These are phyloP conservation scores for Nothocercus nigrocapillus DNA, from an alignment of 2,113 vertebrate genomes.

Conservation along the genomic window DNA sequence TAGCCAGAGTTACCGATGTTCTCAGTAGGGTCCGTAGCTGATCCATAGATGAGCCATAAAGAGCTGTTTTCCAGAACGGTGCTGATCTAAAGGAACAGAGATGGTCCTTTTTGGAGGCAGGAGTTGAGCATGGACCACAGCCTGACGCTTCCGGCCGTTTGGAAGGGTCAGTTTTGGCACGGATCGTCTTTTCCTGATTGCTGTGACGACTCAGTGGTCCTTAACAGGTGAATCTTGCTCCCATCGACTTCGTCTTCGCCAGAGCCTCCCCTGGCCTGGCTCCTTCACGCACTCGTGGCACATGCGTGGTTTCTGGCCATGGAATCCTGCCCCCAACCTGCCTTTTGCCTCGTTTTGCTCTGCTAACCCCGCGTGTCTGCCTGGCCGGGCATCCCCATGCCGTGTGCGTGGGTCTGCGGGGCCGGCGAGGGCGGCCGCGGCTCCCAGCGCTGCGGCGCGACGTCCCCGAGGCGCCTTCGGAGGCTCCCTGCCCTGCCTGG, in stretches of 20 bases:
- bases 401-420: no score
- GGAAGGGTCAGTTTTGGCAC: neutral
- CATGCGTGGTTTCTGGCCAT: accelerated
- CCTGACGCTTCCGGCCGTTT: no score
- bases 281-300: neutral
- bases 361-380: accelerated
- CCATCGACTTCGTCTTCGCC: accelerated
- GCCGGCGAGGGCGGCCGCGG: no score
- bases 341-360: neutral
- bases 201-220: neutral
- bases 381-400: accelerated
- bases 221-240: neutral
- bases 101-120: neutral
- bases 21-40: neutral
- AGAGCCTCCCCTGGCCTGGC: accelerated
- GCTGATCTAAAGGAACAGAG: accelerated
- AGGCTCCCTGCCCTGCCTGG: neutral
- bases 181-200: neutral
- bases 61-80: accelerated
- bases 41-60: no score
- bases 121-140: neutral
- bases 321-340: accelerated
- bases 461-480: neutral
- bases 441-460: no score
- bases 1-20: neutral